Evolutionary conservation across 2,888 invertebrate species (phyloP), one percentile per base, ranked within the genome.

Genomic region (Heterodera filipjevi): DNA sequence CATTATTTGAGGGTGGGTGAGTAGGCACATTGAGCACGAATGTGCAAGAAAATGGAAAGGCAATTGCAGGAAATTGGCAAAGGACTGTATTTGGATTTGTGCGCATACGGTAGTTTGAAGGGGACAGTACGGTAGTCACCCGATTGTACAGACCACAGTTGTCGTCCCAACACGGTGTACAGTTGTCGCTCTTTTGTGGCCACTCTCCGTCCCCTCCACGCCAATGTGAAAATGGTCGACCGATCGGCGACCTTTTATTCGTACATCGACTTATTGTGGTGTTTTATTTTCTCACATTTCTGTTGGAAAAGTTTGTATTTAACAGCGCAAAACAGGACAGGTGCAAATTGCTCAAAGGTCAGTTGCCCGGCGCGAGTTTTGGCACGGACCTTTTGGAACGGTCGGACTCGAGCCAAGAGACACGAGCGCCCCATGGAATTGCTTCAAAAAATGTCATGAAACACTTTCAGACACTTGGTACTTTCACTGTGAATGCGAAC

Each of bases 1-100:
- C 83, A 81, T 71, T 89, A 89, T 71, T 77, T 84, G 71, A 82
- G 82, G 77, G 87, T 85, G 71, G 19, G 71, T 75, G 2, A 22
- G n/a, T 30, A 10, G 22, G 49, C 39, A 39, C 39, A 39, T 12
- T 6, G 39, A 39, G n/a, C n/a, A 39, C 27, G 49, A 32, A 22
- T 19, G n/a, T n/a, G 39, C 14, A 12, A 33, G 27, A 22, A n/a
- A 78, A 79, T 27, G 14, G 19, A 32, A 64, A 53, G 16, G 22
- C 22, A 44, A 30, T 81, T 66, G 30, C 30, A 85, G 81, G 88
- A 89, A 80, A 89, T 89, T 78, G 89, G 87, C 53, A 89, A 89
- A 76, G 89, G 89, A 5, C 83, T 89, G 12, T 89, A 89, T 74
- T 78, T 89, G 71, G 89, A 89, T 81, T 82, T 89, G 22, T 89